Conservation (phyloP, 2,888 invertebrate genomes). For the Cerastoderma edule region DNA sequence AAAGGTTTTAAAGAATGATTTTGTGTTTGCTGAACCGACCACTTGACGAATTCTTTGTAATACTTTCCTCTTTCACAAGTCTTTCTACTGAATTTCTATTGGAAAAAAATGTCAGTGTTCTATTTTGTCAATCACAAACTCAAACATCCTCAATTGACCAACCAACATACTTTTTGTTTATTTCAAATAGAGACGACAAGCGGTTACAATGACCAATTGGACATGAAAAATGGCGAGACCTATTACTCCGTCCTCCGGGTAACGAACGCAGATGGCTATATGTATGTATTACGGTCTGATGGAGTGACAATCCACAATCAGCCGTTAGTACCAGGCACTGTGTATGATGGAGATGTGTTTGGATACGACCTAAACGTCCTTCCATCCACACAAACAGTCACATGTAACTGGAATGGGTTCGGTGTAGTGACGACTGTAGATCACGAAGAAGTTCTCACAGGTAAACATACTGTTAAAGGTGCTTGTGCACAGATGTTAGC, state of each 20-base stretch:
- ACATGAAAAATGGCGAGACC: slow-evolving; percentile 62
- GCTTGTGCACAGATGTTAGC: too few relatives aligned
- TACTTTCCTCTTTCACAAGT: too few relatives aligned
- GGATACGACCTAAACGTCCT: slow-evolving; percentile 63
- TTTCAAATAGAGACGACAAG: background rate
- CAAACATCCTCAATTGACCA: too few relatives aligned
- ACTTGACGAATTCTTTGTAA: too few relatives aligned
- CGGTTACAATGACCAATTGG: slow-evolving; percentile 64
- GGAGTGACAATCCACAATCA: slow-evolving; percentile 67
- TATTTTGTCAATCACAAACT: too few relatives aligned
- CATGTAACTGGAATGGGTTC: slow-evolving; percentile 75
- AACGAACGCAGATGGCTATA: slow-evolving; percentile 64
- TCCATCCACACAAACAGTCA: slow-evolving; percentile 53
- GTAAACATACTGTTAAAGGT: too few relatives aligned
- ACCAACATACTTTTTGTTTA: background rate
- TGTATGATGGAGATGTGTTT: slow-evolving; percentile 63
- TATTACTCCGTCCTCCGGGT: slow-evolving; percentile 67
- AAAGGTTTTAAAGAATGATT: too few relatives aligned
- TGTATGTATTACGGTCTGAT: slow-evolving; percentile 63
- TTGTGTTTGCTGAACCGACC: too few relatives aligned
- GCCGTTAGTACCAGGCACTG: slow-evolving; percentile 68
- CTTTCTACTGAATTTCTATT: too few relatives aligned
- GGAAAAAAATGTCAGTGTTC: too few relatives aligned
- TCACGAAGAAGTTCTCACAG: slow-evolving; percentile 20
- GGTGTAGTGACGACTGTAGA: slow-evolving; percentile 34